Percentiles rank a stretch among this genome's conserved stretches.
These are phyloP conservation scores for Zonitis immaculata DNA, from an alignment of 2,888 invertebrate genomes.

Conservation along the genomic window DNA sequence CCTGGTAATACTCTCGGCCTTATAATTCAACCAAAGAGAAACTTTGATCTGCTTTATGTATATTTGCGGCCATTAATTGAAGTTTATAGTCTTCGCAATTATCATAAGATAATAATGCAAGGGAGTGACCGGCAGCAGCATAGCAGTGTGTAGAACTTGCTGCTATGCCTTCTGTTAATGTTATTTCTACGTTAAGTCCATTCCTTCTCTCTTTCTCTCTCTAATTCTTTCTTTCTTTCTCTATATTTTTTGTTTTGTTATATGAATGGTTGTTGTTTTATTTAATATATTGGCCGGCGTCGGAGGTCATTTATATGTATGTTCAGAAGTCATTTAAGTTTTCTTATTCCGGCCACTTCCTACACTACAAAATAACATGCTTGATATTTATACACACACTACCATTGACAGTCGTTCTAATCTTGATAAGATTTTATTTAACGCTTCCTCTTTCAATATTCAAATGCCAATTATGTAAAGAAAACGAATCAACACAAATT, in stretches of 20 bases:
- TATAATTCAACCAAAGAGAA: conserved; percentile 45
- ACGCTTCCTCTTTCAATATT: background rate
- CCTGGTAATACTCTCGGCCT: conserved; percentile 43
- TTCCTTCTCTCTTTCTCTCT: conserved; percentile 20
- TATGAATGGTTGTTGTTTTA: background rate
- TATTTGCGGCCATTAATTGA: conserved; percentile 49
- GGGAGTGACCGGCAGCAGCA: conserved; percentile 44
- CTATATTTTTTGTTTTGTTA: background rate
- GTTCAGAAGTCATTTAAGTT: conserved; percentile 35
- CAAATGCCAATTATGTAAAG: no score
- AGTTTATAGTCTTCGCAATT: conserved; percentile 50
- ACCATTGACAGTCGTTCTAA: background rate
- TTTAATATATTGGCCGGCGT: conserved; percentile 8
- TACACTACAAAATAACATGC: conserved; percentile 28
- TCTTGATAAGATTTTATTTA: conserved; percentile 1
- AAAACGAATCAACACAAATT: no score
- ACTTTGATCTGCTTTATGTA: conserved; percentile 49
- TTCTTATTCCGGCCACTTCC: conserved; percentile 39
- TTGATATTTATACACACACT: background rate
- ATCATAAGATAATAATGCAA: conserved; percentile 49
- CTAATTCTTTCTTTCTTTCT: background rate
- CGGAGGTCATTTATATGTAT: conserved; percentile 25
- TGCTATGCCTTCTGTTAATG: conserved; percentile 17
- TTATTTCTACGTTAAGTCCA: conserved; percentile 27
- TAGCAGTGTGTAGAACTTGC: conserved; percentile 17